Evolutionary conservation across 1,140 invertebrate genomes (phyloP), one percentile per base, ranked within the genome.

Genomic region (Heliconius congener): DNA sequence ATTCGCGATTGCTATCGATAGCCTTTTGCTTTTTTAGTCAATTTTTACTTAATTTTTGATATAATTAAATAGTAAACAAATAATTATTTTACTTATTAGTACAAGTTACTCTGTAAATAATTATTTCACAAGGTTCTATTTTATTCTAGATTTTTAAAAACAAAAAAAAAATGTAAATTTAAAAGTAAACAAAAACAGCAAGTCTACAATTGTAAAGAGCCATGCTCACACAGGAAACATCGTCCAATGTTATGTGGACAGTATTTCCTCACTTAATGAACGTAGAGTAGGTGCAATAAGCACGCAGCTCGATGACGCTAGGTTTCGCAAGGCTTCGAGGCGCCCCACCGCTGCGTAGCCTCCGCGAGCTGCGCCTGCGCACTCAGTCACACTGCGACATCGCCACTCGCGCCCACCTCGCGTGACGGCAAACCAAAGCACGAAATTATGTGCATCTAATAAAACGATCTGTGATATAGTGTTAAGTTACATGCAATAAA

Each of bases 381-480:
- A 84, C 76, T 73, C 83, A 79, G 79, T 81, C 78, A 84, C 81
- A 85, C 85, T 85, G 84, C 84, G 80, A 84, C 74, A 87, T 81
- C 86, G 87, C 84, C 83, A 42, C 78, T 83, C 84, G 87, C 84
- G 88, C 77, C 84, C 80, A 83, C 77, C 80, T 85, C 83, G 86
- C 82, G 82, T 82, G 74, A 39, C 77, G 79, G 13, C 55, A 8
- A 9, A 81, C 77, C 81, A 73, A 60, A 82, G 76, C 85, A 85
- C 84, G 81, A 85, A 86, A 84, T 81, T 87, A 87, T 91, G 90
- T 87, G 86, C 88, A 91, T 84, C 83, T 87, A 83, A 88, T 86
- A 85, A 90, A 91, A 89, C 87, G 84, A 89, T 90, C 92, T 93
- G 91, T 93, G 90, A 94, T 93, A 91, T 92, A 93, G 89, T 91